Evolutionary conservation across 2,113 vertebrate species (phyloP).

Genomic region (Serilophus lunatus): DNA sequence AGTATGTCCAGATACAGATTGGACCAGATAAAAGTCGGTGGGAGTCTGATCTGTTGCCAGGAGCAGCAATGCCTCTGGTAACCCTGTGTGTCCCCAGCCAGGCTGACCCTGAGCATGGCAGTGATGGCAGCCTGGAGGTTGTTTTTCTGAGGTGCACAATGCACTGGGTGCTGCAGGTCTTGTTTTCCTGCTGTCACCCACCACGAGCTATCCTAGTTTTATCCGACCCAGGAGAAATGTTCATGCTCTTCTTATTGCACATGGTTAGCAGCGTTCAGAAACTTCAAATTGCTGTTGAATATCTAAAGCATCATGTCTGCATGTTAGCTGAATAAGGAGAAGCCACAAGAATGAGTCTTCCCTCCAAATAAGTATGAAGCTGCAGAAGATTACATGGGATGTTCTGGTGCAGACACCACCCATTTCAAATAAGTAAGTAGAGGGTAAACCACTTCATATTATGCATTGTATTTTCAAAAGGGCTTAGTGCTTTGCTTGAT

Average conservation of each 20-base stretch:
- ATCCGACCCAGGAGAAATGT: neutral
- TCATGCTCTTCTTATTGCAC: neutral
- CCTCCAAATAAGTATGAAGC: neutral
- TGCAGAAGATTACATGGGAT: neutral
- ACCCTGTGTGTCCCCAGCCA: neutral
- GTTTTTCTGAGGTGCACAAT: neutral
- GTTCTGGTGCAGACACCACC: neutral
- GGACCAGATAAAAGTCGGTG: neutral
- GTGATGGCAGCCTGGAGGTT: neutral
- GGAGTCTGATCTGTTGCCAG: neutral
- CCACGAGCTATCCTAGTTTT: fast-evolving
- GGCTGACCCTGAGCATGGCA: fast-evolving
- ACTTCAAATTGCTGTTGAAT: neutral
- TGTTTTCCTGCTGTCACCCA: fast-evolving
- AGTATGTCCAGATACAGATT: neutral
- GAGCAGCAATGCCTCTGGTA: neutral
- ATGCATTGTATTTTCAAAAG: neutral
- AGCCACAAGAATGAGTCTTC: neutral
- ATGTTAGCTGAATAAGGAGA: neutral
- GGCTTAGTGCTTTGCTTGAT: neutral
- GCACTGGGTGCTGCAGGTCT: neutral
- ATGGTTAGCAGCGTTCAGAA: neutral
- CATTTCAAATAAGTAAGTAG: neutral
- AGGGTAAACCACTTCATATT: neutral
- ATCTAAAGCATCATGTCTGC: neutral